Conservation (phyloP, 2,888 invertebrate genomes). For the Syritta pipiens region DNA sequence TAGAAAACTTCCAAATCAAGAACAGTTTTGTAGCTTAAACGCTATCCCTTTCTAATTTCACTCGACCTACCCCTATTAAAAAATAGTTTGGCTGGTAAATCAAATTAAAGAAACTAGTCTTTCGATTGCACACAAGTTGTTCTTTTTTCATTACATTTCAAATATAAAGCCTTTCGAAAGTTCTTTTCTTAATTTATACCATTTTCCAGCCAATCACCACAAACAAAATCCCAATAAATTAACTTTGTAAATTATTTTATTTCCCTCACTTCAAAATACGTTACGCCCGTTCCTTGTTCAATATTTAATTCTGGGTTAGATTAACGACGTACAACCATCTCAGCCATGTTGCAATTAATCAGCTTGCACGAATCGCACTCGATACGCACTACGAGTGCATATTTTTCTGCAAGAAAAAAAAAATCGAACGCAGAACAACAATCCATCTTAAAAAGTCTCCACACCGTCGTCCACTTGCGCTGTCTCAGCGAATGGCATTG, state of each 20-base stretch:
- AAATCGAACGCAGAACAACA: background rate
- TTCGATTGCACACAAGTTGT: no score
- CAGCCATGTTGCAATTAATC: constrained; percentile 40
- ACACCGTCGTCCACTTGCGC: background rate
- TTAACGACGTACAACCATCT: constrained; percentile 25
- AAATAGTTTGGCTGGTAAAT: no score
- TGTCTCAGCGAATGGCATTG: constrained; percentile 16
- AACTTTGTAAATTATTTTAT: constrained; percentile 6
- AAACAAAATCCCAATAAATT: no score
- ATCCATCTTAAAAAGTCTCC: background rate
- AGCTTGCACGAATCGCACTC: constrained; percentile 28
- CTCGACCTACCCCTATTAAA: no score
- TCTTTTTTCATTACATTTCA: no score
- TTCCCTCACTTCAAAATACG: constrained; percentile 2
- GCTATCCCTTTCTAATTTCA: no score
- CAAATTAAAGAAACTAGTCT: no score
- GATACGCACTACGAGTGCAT: background rate
- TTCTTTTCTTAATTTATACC: no score
- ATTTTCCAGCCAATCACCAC: no score
- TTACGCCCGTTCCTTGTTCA: constrained; percentile 9
- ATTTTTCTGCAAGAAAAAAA: background rate
- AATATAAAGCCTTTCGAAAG: no score
- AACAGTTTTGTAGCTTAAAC: no score
- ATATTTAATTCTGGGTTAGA: constrained; percentile 12
- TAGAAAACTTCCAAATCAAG: no score